A percentile compares a stretch with the other conserved stretches of the same genome.
Evolutionary conservation across 2,113 vertebrate genomes (phyloP).

Genomic region (Orycteropus afer): DNA sequence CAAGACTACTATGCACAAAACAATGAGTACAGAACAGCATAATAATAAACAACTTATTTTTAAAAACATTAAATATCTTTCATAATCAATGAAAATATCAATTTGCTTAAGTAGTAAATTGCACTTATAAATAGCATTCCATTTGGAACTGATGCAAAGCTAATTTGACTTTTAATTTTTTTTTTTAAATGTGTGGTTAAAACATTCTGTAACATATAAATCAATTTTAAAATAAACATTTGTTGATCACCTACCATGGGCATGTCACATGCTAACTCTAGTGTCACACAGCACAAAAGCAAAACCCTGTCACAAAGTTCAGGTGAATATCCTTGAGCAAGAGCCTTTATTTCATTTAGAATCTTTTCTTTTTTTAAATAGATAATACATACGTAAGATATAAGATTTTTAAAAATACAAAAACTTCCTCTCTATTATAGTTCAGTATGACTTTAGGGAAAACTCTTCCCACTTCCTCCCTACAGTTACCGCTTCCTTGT

Average conservation of each 20-base stretch:
- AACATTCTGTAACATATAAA: not conserved
- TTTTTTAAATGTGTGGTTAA: not conserved
- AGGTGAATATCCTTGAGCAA: not conserved
- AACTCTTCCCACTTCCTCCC: too few species aligned
- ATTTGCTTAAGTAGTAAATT: not conserved
- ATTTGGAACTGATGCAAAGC: conserved; percentile 11
- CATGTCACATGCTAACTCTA: not conserved
- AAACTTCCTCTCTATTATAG: not conserved
- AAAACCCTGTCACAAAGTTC: not conserved
- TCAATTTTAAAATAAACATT: not conserved
- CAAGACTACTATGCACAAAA: not conserved
- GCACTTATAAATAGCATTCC: not conserved
- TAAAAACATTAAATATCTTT: not conserved
- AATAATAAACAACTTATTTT: not conserved
- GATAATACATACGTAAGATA: not conserved
- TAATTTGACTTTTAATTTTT: conserved; percentile 9
- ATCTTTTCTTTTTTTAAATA: not conserved
- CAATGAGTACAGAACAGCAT: not conserved
- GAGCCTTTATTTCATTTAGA: not conserved
- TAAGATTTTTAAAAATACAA: not conserved
- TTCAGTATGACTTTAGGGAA: not conserved
- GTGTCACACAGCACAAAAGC: not conserved
- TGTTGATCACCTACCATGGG: not conserved
- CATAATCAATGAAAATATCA: not conserved
- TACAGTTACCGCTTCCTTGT: too few species aligned